These are phyloP conservation scores for Phrynocephalus guinanensis DNA, from an alignment of 2,797 vertebrate species.

Conservation along the genomic window DNA sequence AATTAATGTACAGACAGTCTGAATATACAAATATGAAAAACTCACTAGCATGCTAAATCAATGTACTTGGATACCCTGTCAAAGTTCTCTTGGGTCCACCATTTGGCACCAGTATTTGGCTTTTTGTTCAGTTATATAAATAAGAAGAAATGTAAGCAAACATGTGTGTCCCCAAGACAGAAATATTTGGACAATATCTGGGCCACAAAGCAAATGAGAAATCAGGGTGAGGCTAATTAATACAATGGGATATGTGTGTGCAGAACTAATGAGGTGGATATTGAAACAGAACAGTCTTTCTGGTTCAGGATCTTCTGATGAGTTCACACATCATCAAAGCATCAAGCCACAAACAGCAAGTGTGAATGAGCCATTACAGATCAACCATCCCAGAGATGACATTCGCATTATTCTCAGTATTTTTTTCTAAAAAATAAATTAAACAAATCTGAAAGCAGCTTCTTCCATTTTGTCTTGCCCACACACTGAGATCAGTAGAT, in stretches of 20 bases:
- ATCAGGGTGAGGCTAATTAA: not conserved
- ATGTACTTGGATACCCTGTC: slow-evolving; percentile 26
- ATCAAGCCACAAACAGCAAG: not conserved
- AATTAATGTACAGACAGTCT: not conserved
- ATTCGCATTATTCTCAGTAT: not conserved
- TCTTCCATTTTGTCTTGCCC: not conserved
- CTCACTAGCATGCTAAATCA: slow-evolving; percentile 42
- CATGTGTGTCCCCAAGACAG: slow-evolving; percentile 15
- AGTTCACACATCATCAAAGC: not conserved
- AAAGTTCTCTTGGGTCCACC: slow-evolving; percentile 32
- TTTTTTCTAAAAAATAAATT: not conserved
- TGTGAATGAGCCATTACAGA: not conserved
- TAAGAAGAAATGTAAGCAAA: slow-evolving; percentile 29
- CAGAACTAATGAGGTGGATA: not conserved
- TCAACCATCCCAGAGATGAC: not conserved
- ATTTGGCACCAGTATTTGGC: slow-evolving; percentile 28
- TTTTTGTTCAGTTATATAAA: slow-evolving; percentile 40
- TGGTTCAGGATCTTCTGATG: not conserved
- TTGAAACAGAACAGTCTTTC: slow-evolving; percentile 5
- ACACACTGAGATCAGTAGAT: not conserved
- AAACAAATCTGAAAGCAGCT: not conserved
- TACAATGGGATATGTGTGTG: not conserved
- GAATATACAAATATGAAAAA: slow-evolving; percentile 18
- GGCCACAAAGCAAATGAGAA: slow-evolving; percentile 23
- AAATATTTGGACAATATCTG: slow-evolving; percentile 37